phyloP scores from a whole-genome alignment of 2,797 vertebrate genomes.

The Neosilurus hyrtlii region DNA sequence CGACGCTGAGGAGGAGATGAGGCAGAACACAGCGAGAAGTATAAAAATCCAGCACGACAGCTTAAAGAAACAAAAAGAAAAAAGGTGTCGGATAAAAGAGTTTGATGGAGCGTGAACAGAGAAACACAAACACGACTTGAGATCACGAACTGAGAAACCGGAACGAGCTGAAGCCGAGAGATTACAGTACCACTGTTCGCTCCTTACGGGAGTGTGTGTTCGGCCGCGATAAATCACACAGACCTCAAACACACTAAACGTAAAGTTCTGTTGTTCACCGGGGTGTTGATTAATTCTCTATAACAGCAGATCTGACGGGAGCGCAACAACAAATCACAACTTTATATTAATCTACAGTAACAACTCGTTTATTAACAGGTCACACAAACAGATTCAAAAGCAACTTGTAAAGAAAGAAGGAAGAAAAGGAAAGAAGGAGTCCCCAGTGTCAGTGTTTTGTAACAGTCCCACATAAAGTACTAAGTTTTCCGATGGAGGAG shows the following conservation, averaged over 20 bases:
- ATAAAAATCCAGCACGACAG: conserved; percentile 15
- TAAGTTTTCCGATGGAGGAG: too few species aligned
- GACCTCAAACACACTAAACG: neutral
- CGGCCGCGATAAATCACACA: neutral
- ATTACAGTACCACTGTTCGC: neutral
- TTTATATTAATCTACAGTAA: neutral
- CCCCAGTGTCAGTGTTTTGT: neutral
- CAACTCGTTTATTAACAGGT: neutral
- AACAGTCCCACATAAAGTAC: neutral
- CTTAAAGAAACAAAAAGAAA: conserved; percentile 39
- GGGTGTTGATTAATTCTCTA: neutral
- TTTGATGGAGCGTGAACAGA: neutral
- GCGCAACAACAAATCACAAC: neutral
- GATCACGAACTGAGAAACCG: neutral
- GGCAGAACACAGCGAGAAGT: neutral
- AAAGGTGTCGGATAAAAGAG: conserved; percentile 1
- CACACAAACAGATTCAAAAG: neutral
- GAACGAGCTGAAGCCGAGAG: neutral
- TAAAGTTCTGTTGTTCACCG: neutral
- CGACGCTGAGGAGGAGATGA: conserved; percentile 27
- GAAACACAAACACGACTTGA: neutral
- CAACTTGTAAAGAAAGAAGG: too few species aligned
- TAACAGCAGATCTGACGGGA: neutral
- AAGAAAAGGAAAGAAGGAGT: neutral
- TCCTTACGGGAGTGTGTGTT: neutral